Conservation (phyloP, 2,888 invertebrate genomes). For the Drosophila tanythrix region DNA sequence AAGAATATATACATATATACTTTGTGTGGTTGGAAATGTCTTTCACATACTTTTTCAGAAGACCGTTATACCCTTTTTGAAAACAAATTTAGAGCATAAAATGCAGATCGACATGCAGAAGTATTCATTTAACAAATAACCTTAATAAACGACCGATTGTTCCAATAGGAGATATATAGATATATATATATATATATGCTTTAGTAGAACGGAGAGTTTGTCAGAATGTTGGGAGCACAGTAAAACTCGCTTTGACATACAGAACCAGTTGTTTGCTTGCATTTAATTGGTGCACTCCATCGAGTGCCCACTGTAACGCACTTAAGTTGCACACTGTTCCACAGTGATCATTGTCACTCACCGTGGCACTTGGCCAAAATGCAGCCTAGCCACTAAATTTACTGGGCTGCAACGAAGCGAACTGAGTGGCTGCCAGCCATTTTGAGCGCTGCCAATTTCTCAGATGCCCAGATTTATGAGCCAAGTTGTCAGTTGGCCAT, state of each 20-base stretch:
- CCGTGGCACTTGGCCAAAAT: constrained; percentile 43
- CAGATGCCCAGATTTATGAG: constrained; percentile 61
- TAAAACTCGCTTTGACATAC: background rate
- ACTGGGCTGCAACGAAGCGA: constrained; percentile 55
- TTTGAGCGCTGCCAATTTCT: constrained; percentile 66
- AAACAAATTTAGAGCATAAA: too few species aligned
- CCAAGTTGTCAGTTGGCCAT: constrained; percentile 53
- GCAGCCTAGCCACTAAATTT: constrained; percentile 47
- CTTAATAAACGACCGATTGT: background rate
- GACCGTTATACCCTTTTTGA: too few species aligned
- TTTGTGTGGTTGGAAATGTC: background rate
- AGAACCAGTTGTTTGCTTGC: background rate
- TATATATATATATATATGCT: too few species aligned
- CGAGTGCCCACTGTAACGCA: background rate
- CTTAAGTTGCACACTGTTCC: background rate
- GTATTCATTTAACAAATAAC: too few species aligned
- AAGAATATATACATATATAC: background rate
- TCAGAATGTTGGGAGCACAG: background rate
- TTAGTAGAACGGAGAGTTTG: background rate
- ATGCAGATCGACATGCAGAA: too few species aligned
- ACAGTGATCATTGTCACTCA: constrained; percentile 7
- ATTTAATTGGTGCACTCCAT: background rate
- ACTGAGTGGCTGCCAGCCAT: constrained; percentile 59
- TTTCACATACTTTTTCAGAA: background rate
- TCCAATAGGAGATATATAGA: background rate